Evolutionary conservation across 2,113 vertebrate genomes (phyloP).

Genomic region (Synchiropus splendidus): DNA sequence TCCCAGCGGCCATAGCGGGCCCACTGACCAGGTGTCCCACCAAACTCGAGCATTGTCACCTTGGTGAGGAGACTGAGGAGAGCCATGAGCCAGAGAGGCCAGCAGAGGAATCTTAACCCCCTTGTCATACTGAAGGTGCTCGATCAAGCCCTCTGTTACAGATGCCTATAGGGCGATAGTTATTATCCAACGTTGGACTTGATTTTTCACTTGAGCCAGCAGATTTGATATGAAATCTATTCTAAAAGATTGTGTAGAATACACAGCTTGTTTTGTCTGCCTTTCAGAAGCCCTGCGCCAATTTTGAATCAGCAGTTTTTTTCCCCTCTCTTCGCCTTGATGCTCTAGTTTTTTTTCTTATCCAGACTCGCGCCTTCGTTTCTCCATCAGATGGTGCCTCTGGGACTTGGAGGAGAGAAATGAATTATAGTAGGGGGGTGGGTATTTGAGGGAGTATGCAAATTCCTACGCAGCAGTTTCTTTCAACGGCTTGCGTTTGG

Average conservation of each 20-base stretch:
- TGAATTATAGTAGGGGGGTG: slow-evolving; percentile 17
- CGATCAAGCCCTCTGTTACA: slow-evolving; percentile 10
- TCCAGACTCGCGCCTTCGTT: slow-evolving; percentile 58
- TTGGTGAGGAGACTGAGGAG: slow-evolving; percentile 41
- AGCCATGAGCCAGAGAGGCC: slow-evolving; percentile 54
- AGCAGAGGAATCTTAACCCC: slow-evolving; percentile 37
- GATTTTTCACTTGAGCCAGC: background rate
- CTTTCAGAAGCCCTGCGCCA: slow-evolving; percentile 6
- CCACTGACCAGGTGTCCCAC: slow-evolving; percentile 84
- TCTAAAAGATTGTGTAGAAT: slow-evolving; percentile 3
- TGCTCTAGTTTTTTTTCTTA: slow-evolving; percentile 44
- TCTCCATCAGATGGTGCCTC: slow-evolving; percentile 62
- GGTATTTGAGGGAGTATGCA: slow-evolving; percentile 18
- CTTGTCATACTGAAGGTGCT: slow-evolving; percentile 45
- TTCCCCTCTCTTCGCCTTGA: slow-evolving; percentile 14
- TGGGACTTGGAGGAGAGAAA: slow-evolving; percentile 28
- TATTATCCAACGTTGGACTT: slow-evolving; percentile 6
- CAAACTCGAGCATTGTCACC: slow-evolving; percentile 73
- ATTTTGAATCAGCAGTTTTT: slow-evolving; percentile 38
- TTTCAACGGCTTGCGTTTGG: slow-evolving; percentile 32
- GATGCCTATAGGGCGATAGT: background rate
- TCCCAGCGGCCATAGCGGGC: slow-evolving; percentile 86
- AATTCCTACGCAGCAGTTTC: slow-evolving; percentile 31
- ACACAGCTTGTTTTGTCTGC: background rate
- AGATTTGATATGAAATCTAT: slow-evolving; percentile 21